Evolutionary conservation across 1,140 invertebrate genomes (phyloP).

Genomic region (Bombus pascuorum): DNA sequence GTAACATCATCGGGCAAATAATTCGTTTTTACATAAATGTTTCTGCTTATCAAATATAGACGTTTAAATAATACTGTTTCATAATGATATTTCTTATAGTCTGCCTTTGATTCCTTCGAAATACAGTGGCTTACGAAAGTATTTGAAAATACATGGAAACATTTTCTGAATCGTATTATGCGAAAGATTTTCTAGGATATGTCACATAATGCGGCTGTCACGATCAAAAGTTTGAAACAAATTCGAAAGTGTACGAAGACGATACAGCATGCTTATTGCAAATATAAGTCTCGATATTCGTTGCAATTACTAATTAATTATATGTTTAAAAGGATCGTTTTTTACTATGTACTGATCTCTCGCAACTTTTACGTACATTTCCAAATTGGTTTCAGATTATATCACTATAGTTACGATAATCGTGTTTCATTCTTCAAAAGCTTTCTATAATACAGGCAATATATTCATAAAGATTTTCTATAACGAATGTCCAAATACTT

Average conservation of each 20-base stretch:
- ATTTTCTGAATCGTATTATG: background rate
- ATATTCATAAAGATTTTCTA: background rate
- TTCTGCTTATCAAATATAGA: no score
- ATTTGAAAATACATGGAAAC: background rate
- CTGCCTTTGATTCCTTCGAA: background rate
- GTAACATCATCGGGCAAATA: background rate
- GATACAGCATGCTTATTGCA: background rate
- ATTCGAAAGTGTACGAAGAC: background rate
- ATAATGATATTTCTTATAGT: no score
- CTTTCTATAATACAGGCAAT: background rate
- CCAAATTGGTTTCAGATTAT: background rate
- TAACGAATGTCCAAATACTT: background rate
- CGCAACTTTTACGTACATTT: background rate
- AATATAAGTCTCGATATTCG: background rate
- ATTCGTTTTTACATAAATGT: background rate
- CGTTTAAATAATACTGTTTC: background rate
- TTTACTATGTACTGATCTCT: background rate
- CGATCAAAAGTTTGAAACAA: background rate
- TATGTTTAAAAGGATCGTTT: background rate
- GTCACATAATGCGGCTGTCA: background rate
- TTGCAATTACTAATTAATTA: background rate
- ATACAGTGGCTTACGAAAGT: background rate
- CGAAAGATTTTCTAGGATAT: background rate
- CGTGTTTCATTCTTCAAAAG: background rate
- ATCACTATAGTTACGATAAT: background rate